Evolutionary conservation across 2,113 vertebrate genomes (phyloP).

Genomic region (Colistium nudipinnis): DNA sequence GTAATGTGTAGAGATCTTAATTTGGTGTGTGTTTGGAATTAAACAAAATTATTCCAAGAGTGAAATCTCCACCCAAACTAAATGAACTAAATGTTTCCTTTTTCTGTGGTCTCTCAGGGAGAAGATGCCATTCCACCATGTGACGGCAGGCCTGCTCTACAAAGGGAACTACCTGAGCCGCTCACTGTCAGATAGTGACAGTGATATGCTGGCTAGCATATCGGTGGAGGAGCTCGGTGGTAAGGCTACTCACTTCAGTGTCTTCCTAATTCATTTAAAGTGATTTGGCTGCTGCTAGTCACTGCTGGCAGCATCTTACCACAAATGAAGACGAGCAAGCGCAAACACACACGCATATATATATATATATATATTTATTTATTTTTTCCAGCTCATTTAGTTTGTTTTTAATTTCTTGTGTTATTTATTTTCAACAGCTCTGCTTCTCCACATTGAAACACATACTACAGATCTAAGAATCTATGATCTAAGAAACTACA

Average conservation of each 20-base stretch:
- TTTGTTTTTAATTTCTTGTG: too few species aligned
- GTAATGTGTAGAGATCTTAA: neutral
- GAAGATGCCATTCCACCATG: slow-evolving; percentile 99
- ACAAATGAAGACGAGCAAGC: slow-evolving; percentile 3
- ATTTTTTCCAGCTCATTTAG: too few species aligned
- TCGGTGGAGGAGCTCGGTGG: slow-evolving; percentile 96
- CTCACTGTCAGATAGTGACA: slow-evolving; percentile 94
- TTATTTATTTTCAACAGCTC: too few species aligned
- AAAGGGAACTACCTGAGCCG: slow-evolving; percentile 98
- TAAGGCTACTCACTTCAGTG: slow-evolving; percentile 74
- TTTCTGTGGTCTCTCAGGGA: slow-evolving; percentile 80
- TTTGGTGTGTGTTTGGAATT: too few species aligned
- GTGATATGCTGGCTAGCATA: slow-evolving; percentile 94
- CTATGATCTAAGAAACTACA: too few species aligned
- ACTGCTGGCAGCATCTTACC: neutral
- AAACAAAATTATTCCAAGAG: too few species aligned
- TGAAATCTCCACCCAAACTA: too few species aligned
- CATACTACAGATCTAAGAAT: too few species aligned
- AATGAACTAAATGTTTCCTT: slow-evolving; percentile 12
- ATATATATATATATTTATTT: too few species aligned
- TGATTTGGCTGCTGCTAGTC: slow-evolving; percentile 1
- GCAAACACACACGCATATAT: too few species aligned
- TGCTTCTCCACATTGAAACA: too few species aligned
- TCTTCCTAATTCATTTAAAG: slow-evolving; percentile 10
- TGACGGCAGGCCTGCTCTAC: slow-evolving; percentile 97